Evolutionary conservation across 2,888 invertebrate species (phyloP).

Genomic region (Fragum whitleyi): DNA sequence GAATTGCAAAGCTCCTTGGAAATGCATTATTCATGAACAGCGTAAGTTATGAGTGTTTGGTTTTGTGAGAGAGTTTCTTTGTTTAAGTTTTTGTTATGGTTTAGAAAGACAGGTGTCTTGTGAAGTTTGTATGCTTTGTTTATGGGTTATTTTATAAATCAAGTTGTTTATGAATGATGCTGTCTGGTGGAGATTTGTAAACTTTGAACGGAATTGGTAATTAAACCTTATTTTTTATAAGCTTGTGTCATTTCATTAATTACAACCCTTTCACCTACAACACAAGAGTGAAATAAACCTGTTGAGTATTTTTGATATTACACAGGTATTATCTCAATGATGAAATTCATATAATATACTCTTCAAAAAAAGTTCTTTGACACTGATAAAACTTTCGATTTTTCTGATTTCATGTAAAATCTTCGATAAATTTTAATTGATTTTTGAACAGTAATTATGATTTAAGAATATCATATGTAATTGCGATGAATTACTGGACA

Average conservation of each 20-base stretch:
- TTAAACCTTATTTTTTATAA: slow-evolving; percentile 18
- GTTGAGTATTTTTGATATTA: too few species aligned
- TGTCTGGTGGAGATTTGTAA: slow-evolving; percentile 14
- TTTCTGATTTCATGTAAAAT: too few species aligned
- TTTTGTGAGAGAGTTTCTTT: neutral
- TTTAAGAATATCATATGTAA: too few species aligned
- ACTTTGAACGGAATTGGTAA: slow-evolving; percentile 13
- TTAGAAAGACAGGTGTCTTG: neutral
- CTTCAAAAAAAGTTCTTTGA: too few species aligned
- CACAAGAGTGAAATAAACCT: too few species aligned
- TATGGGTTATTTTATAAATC: neutral
- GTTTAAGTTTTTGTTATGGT: slow-evolving; percentile 26
- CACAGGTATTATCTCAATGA: too few species aligned
- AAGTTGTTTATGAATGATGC: neutral
- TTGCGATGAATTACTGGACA: too few species aligned
- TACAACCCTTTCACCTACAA: too few species aligned
- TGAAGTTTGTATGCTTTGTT: slow-evolving; percentile 10
- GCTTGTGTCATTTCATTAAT: neutral
- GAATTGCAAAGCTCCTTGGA: neutral
- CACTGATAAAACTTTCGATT: too few species aligned
- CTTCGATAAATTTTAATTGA: too few species aligned
- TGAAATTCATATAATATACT: too few species aligned
- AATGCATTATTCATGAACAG: slow-evolving; percentile 12
- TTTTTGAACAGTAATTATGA: too few species aligned
- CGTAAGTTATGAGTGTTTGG: slow-evolving; percentile 13